These are phyloP conservation scores for Camelus dromedarius DNA, from an alignment of 2,113 vertebrate species.

Conservation along the genomic window DNA sequence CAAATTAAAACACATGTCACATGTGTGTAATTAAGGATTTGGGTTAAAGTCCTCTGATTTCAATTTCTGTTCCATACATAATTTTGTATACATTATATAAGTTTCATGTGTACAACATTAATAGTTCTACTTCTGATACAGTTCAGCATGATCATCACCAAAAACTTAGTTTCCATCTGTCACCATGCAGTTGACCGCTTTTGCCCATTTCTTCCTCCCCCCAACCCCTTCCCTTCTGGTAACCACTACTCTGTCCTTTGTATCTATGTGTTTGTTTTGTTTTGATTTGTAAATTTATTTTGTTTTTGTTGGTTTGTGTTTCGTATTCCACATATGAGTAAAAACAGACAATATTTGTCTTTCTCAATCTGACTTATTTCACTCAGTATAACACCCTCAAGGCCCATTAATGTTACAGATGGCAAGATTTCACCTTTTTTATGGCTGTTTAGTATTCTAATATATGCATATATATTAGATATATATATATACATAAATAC, in stretches of 20 bases:
- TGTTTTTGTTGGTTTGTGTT: neutral
- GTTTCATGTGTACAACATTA: neutral
- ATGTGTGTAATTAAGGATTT: neutral
- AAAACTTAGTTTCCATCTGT: neutral
- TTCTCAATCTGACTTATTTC: neutral
- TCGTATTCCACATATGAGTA: neutral
- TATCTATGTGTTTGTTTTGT: neutral
- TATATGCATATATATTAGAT: no score
- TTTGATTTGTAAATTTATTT: neutral
- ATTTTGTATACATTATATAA: no score
- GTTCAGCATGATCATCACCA: neutral
- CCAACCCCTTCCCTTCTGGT: neutral
- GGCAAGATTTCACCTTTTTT: neutral
- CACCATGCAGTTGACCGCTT: neutral
- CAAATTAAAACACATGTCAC: no score
- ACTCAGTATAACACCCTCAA: neutral
- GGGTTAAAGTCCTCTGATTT: neutral
- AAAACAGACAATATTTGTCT: neutral
- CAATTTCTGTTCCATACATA: neutral
- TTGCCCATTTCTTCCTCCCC: no score
- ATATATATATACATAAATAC: no score
- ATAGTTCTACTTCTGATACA: neutral
- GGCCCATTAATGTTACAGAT: neutral
- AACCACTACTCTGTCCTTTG: neutral
- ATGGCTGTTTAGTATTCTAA: neutral